Conservation (phyloP, 1,140 invertebrate species). For the Charaxes varanes region DNA sequence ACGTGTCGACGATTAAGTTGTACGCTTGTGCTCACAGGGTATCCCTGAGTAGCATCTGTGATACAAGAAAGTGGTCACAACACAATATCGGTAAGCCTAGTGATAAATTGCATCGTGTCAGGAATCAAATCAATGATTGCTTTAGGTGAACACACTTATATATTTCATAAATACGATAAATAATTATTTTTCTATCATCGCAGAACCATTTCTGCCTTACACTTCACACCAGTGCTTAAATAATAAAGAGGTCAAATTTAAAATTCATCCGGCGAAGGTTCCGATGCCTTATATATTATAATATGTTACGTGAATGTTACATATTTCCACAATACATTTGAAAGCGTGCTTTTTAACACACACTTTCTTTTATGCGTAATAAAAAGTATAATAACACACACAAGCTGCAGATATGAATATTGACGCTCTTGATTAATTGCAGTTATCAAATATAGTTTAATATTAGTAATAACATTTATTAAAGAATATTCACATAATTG, state of each 20-base stretch:
- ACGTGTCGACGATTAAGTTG: slow-evolving; percentile 62
- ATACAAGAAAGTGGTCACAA: slow-evolving; percentile 70
- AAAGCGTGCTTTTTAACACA: slow-evolving; percentile 22
- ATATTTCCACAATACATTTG: slow-evolving; percentile 21
- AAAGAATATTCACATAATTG: slow-evolving; percentile 5
- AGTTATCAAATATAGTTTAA: no score
- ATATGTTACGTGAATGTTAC: slow-evolving; percentile 2
- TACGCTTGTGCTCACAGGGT: slow-evolving; percentile 68
- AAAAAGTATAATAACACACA: no score
- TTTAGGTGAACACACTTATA: slow-evolving; percentile 53
- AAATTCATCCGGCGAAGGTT: slow-evolving; percentile 4
- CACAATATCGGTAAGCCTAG: slow-evolving; percentile 68
- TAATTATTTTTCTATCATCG: slow-evolving; percentile 65
- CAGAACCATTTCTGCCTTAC: slow-evolving; percentile 20
- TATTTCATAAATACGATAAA: slow-evolving; percentile 33
- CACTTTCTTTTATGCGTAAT: no score
- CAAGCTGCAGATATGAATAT: no score
- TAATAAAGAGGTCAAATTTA: slow-evolving; percentile 5
- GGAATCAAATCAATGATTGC: slow-evolving; percentile 60
- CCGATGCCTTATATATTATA: slow-evolving; percentile 8
- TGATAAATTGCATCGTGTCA: slow-evolving; percentile 64
- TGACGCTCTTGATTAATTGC: no score
- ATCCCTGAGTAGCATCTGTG: slow-evolving; percentile 70
- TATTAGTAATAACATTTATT: no score
- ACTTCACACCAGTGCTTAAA: slow-evolving; percentile 9